Conservation (phyloP, 92 coral and sea anemone genomes). For the Zoanthus solanderi region DNA sequence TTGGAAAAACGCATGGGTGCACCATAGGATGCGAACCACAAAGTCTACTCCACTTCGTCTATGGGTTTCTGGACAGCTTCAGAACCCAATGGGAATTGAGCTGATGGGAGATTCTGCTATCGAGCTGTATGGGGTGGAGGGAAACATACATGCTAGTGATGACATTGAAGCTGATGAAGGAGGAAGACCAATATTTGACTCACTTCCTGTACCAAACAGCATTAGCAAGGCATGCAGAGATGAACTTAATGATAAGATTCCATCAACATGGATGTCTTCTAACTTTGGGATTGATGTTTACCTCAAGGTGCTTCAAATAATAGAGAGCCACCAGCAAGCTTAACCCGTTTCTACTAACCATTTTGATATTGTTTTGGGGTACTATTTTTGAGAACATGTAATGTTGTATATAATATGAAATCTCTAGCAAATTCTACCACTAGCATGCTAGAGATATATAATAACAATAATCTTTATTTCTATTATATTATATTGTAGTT, state of each 20-base stretch:
- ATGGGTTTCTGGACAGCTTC: constrained; percentile 80
- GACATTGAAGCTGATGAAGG: constrained; percentile 46
- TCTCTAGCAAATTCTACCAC: constrained; percentile 6
- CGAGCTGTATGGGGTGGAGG: constrained; percentile 65
- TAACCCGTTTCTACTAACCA: not conserved
- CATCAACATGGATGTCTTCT: constrained; percentile 43
- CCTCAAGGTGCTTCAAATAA: constrained; percentile 56
- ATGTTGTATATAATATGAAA: constrained; percentile 6
- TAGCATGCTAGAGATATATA: not conserved
- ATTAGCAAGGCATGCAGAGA: constrained; percentile 50
- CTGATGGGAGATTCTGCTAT: constrained; percentile 52
- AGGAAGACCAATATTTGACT: constrained; percentile 62
- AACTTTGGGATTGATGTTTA: constrained; percentile 68
- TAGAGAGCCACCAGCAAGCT: constrained; percentile 33
- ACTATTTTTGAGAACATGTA: constrained; percentile 5
- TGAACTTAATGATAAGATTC: constrained; percentile 50
- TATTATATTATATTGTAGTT: not conserved
- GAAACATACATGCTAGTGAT: constrained; percentile 43
- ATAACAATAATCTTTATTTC: not conserved
- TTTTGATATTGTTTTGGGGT: constrained; percentile 10
- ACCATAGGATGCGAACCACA: constrained; percentile 81
- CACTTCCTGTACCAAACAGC: constrained; percentile 25
- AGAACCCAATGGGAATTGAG: constrained; percentile 72
- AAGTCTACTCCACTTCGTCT: constrained; percentile 70
- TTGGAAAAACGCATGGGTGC: constrained; percentile 81